Percentiles rank a stretch among this genome's conserved stretches.
Conservation (phyloP, 2,888 invertebrate genomes). For the Cancer borealis region DNA sequence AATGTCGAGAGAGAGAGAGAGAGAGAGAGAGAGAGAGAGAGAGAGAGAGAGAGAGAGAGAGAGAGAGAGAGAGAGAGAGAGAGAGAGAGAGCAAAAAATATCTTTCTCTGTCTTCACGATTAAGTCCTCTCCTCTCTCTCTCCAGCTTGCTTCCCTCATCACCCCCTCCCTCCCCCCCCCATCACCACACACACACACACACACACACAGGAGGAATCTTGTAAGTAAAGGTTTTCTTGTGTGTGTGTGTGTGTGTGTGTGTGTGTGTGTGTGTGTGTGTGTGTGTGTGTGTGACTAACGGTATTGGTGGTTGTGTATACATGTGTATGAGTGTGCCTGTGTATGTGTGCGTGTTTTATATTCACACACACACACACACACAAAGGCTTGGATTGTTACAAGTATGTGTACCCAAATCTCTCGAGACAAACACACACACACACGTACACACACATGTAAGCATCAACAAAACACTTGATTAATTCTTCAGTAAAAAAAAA, state of each 20-base stretch:
- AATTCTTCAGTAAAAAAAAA: not conserved
- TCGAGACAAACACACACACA: not conserved
- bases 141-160: not conserved
- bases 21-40: no score
- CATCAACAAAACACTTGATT: not conserved
- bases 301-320: no score
- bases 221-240: no score
- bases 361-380: not conserved
- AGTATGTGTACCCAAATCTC: not conserved
- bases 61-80: not conserved
- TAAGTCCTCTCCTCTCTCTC: not conserved
- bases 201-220: no score
- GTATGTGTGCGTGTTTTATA: constrained; percentile 30
- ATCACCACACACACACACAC: no score
- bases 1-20: no score
- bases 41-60: not conserved
- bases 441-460: no score
- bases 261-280: constrained; percentile 25
- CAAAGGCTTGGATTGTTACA: not conserved
- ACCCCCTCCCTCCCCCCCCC: no score
- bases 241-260: no score
- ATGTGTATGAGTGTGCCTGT: constrained; percentile 11
- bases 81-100: not conserved
- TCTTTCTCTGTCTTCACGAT: not conserved
- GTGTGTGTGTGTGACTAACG: no score